Evolutionary conservation across 2,888 invertebrate species (phyloP).

Genomic region (Apamea monoglypha): DNA sequence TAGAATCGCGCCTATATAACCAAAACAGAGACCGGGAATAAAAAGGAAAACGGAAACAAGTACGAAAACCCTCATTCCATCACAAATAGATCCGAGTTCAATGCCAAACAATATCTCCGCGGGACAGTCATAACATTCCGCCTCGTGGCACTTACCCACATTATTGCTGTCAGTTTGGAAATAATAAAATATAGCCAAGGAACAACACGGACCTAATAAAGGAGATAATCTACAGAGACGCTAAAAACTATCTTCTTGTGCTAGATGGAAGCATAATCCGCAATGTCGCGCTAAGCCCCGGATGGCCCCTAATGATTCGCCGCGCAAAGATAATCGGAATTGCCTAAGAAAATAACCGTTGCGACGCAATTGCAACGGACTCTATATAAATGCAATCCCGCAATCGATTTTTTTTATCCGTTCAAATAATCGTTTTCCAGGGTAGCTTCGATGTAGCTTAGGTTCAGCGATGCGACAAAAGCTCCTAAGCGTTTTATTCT

Average conservation of each 20-base stretch:
- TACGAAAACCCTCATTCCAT: conserved; percentile 56
- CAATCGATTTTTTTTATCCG: conserved; percentile 52
- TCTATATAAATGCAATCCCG: conserved; percentile 57
- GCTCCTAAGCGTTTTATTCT: conserved; percentile 47
- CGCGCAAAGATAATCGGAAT: conserved; percentile 75
- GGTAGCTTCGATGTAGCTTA: conserved; percentile 40
- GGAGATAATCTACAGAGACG: conserved; percentile 51
- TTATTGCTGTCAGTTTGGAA: conserved; percentile 47
- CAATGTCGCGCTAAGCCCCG: conserved; percentile 67
- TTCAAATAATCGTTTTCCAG: conserved; percentile 50
- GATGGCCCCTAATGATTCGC: conserved; percentile 78
- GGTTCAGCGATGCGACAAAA: conserved; percentile 43
- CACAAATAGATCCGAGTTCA: conserved; percentile 58
- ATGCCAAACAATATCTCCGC: conserved; percentile 61
- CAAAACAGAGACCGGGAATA: conserved; percentile 47
- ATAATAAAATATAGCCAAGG: conserved; percentile 50
- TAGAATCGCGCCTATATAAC: conserved; percentile 39
- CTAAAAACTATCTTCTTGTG: conserved; percentile 63
- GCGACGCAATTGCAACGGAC: conserved; percentile 66
- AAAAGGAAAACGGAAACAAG: conserved; percentile 51
- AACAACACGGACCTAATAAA: conserved; percentile 54
- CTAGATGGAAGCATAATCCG: conserved; percentile 74
- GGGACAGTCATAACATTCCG: conserved; percentile 45
- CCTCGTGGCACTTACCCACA: conserved; percentile 45
- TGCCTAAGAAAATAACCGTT: conserved; percentile 74